These are phyloP conservation scores for Mayetiola destructor DNA, from an alignment of 2,888 invertebrate species.

Conservation along the genomic window DNA sequence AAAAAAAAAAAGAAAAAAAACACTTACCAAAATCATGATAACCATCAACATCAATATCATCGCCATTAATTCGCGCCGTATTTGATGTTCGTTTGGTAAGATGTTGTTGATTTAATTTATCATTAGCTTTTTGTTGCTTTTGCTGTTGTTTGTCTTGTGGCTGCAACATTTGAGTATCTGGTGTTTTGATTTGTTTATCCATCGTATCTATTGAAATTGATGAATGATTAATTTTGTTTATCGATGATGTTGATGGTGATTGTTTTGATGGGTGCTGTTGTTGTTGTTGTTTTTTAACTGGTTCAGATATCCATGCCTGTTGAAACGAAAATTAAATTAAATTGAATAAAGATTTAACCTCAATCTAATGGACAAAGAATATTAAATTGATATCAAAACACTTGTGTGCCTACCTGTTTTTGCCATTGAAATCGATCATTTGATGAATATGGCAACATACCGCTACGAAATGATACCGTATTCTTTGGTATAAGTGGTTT, in stretches of 20 bases:
- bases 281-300: neutral
- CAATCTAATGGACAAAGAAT: no score
- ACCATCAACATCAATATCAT: slow-evolving; percentile 3
- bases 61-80: neutral
- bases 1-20: no score
- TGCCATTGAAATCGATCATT: neutral
- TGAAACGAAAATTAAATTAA: no score
- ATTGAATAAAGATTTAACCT: no score
- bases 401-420: neutral
- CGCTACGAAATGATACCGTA: neutral
- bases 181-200: no score
- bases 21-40: no score
- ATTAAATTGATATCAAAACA: no score
- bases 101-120: neutral
- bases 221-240: neutral
- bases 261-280: neutral
- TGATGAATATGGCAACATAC: neutral
- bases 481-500: no score
- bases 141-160: neutral
- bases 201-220: no score
- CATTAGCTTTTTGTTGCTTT: neutral
- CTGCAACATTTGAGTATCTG: neutral
- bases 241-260: neutral
- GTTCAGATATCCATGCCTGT: no score
- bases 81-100: slow-evolving; percentile 3